phyloP scores from a whole-genome alignment of 2,888 invertebrate species.

The Poecilus cupreus region DNA sequence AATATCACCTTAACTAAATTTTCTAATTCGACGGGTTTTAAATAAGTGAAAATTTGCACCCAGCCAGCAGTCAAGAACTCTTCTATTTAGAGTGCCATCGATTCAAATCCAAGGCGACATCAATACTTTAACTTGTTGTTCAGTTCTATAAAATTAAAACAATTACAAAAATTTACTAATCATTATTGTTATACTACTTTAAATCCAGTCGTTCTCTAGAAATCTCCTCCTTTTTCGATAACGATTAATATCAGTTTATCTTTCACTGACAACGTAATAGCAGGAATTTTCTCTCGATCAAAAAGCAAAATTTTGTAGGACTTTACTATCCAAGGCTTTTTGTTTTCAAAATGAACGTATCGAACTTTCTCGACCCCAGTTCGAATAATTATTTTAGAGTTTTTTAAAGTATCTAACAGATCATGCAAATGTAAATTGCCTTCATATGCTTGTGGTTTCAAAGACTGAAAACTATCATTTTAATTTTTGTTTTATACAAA shows the following conservation, averaged over 20 bases:
- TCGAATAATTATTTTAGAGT: slow-evolving; percentile 73
- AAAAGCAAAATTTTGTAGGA: slow-evolving; percentile 49
- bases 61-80: slow-evolving; percentile 81
- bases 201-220: slow-evolving; percentile 50
- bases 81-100: slow-evolving; percentile 82
- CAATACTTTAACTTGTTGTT: slow-evolving; percentile 63
- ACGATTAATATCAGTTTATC: slow-evolving; percentile 23
- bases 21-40: slow-evolving; percentile 80
- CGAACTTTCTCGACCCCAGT: slow-evolving; percentile 78
- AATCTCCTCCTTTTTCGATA: slow-evolving; percentile 26
- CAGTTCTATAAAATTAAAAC: slow-evolving; percentile 52
- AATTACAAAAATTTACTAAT: background rate
- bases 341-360: slow-evolving; percentile 78
- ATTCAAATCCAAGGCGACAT: slow-evolving; percentile 84
- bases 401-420: slow-evolving; percentile 69
- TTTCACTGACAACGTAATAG: slow-evolving; percentile 3
- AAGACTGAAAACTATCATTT: slow-evolving; percentile 11
- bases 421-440: slow-evolving; percentile 66
- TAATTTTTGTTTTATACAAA: background rate
- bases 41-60: slow-evolving; percentile 78
- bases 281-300: slow-evolving; percentile 51
- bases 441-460: slow-evolving; percentile 8
- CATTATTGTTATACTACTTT: slow-evolving; percentile 24
- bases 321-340: slow-evolving; percentile 79
- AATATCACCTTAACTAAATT: slow-evolving; percentile 77